Percentiles rank a stretch among this genome's conserved stretches.
These are phyloP conservation scores for Dusona sp. DNA, from an alignment of 2,888 invertebrate species.

Conservation along the genomic window DNA sequence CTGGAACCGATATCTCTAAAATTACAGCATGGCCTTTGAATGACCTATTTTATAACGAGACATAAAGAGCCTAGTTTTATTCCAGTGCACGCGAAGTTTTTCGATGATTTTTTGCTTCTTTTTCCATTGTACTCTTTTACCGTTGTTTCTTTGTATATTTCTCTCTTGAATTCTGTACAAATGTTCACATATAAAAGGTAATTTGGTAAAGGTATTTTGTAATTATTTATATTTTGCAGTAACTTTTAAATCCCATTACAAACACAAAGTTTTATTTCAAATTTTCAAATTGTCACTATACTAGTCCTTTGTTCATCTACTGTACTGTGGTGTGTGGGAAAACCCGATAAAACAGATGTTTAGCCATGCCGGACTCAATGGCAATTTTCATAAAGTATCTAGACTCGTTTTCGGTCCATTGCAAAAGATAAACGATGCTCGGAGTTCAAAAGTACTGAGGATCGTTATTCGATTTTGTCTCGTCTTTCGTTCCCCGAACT, in stretches of 20 bases:
- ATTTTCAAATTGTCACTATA: conserved; percentile 13
- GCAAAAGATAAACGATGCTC: conserved; percentile 2
- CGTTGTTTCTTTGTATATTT: too few species aligned
- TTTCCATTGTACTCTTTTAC: too few species aligned
- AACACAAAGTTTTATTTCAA: background rate
- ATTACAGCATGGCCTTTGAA: too few species aligned
- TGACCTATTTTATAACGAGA: too few species aligned
- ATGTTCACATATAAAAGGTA: background rate
- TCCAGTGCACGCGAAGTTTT: too few species aligned
- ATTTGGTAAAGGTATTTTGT: background rate
- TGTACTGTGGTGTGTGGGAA: background rate
- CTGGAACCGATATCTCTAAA: too few species aligned
- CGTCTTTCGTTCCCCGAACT: background rate
- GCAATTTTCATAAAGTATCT: conserved; percentile 51
- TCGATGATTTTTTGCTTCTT: too few species aligned
- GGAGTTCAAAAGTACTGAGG: conserved; percentile 40
- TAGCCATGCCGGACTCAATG: conserved; percentile 36
- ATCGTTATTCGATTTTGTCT: conserved; percentile 43
- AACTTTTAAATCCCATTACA: background rate
- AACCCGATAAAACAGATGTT: conserved; percentile 39
- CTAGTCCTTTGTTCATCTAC: background rate
- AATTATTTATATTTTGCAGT: background rate
- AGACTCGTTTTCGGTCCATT: conserved; percentile 13
- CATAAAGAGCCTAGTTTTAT: too few species aligned
- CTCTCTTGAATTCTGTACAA: background rate